Evolutionary conservation across 2,113 vertebrate genomes (phyloP), one percentile per base, ranked within the genome.

Genomic region (Lophotis ruficrista): DNA sequence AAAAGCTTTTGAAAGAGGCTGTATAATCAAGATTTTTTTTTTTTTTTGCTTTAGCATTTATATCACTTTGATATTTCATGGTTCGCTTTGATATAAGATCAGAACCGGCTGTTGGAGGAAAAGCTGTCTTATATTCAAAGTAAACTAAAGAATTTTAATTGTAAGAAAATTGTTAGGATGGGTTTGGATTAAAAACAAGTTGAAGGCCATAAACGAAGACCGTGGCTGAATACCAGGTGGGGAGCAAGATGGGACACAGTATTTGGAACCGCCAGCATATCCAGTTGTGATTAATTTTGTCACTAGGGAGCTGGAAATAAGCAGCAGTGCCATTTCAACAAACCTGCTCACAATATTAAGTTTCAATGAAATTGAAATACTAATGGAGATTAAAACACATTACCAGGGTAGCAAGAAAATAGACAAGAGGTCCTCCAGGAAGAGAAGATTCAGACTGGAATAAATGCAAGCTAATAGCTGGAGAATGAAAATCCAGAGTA

Each of bases 191-290:
- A 93, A 82, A 92, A 87, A 10, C 22, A 57, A 27, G 3, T 58
- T 50, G 12, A 77, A 85, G 57, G 28, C 14, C 64, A 48, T 28
- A 78, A 87, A 50, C 2, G 1, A 72, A 68, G 65, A 66, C 24
- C 1, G 1, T 35, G 20, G 71, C 28, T 56, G 33, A 79, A 43
- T 10, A 76, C 2, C 12, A 68, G n/a, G 48, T 6, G 0, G 47
- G 56, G 16, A 87, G 12, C 31, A 91, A 78, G 48, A 76, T 0
- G 0, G 17, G 33, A 60, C 38, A 43, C 0, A 0, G 38, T 82
- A 78, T 43, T 60, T 72, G 30, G 33, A 79, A 71, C 7, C 53
- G 9, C 45, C 27, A 64, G 3, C 18, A 20, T 38, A 56, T 17
- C 25, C 60, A 33, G 14, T 16, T 2, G 1, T 23, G 43, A 70